A percentile compares a stretch with the other conserved stretches of the same genome.
Conservation (phyloP, 2,113 vertebrate species). For the Myotis brandtii region DNA sequence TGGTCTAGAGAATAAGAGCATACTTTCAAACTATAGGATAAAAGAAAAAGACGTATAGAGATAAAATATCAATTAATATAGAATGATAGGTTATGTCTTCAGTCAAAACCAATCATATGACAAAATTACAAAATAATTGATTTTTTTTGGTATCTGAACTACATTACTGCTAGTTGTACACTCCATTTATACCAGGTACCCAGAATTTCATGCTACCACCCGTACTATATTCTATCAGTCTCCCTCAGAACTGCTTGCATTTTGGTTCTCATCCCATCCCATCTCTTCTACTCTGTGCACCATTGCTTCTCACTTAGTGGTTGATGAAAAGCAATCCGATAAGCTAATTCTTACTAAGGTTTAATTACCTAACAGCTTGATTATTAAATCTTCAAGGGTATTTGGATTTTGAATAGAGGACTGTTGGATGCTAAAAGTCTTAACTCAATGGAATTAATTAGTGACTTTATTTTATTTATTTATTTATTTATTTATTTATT, state of each 20-base stretch:
- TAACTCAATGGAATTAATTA: constrained; percentile 73
- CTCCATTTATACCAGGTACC: neutral
- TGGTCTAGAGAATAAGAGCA: neutral
- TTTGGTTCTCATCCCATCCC: neutral
- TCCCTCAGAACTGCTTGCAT: neutral
- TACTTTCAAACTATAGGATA: neutral
- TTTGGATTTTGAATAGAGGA: constrained; percentile 78
- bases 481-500: too few relatives aligned
- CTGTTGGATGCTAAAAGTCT: constrained; percentile 67
- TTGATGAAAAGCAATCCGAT: constrained; percentile 78
- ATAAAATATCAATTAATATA: neutral
- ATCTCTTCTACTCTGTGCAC: constrained; percentile 67
- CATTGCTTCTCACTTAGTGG: constrained; percentile 74
- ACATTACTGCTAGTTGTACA: neutral
- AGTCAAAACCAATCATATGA: neutral
- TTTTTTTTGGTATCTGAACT: neutral
- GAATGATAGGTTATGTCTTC: neutral
- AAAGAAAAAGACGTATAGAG: neutral
- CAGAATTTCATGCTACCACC: neutral
- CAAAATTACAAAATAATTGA: neutral
- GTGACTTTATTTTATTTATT: constrained; percentile 8
- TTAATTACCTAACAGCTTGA: constrained; percentile 82
- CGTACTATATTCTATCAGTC: neutral
- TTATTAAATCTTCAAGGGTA: constrained; percentile 81
- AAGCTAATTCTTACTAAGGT: constrained; percentile 75